A percentile compares a stretch with the other conserved stretches of the same genome.
Evolutionary conservation across 2,797 vertebrate species (phyloP).

Genomic region (Fistularia commersonii): DNA sequence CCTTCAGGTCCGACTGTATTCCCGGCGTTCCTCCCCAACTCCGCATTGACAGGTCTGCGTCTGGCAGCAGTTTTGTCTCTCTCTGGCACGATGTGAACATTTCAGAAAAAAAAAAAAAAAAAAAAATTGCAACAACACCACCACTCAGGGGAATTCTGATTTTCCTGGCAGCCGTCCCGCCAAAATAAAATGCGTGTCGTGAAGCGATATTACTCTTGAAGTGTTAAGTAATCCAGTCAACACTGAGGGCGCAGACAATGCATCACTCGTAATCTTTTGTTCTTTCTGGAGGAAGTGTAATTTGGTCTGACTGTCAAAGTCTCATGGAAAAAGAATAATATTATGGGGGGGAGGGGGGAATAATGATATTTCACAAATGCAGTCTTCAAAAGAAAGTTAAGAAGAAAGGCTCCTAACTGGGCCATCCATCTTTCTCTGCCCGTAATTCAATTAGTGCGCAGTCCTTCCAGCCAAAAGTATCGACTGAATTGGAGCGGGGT

Average conservation of each 20-base stretch:
- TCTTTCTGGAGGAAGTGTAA: no score
- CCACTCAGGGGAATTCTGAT: slow-evolving; percentile 8
- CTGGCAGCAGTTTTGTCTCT: slow-evolving; percentile 47
- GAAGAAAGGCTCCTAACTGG: slow-evolving; percentile 6
- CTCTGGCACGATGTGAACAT: slow-evolving; percentile 5
- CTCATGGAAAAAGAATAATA: no score
- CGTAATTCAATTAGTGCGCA: slow-evolving; percentile 37
- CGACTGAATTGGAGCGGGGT: slow-evolving; percentile 19
- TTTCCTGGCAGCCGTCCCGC: slow-evolving; percentile 9
- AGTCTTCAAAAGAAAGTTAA: no score
- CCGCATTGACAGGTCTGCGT: slow-evolving; percentile 6
- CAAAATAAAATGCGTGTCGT: slow-evolving; percentile 1
- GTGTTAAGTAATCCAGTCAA: slow-evolving; percentile 31
- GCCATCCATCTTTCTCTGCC: slow-evolving; percentile 8
- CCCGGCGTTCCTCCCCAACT: no score
- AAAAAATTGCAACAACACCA: slow-evolving; percentile 6
- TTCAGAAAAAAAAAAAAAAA: slow-evolving; percentile 12
- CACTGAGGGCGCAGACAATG: slow-evolving; percentile 3
- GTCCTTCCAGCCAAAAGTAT: slow-evolving; percentile 15
- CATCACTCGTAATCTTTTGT: not conserved
- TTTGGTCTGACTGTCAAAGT: no score
- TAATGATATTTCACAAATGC: no score
- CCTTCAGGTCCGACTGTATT: slow-evolving; percentile 25
- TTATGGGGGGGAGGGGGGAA: no score
- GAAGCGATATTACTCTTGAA: slow-evolving; percentile 8